A percentile compares a stretch with the other conserved stretches of the same genome.
These are phyloP conservation scores for Apamea anceps DNA, from an alignment of 2,888 invertebrate genomes.

Conservation along the genomic window DNA sequence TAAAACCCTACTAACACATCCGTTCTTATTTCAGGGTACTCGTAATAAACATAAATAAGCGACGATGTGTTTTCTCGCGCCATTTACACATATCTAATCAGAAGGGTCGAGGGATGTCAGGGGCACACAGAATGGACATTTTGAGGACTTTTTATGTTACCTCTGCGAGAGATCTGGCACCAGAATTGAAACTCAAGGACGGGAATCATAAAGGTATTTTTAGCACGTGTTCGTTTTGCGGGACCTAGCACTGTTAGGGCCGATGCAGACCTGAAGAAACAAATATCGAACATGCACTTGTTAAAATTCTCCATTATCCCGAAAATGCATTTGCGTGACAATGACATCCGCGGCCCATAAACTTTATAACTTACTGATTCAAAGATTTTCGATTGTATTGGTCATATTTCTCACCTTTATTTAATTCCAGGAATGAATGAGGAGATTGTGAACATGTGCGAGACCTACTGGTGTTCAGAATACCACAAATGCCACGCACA, in stretches of 20 bases:
- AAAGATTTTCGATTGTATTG: neutral
- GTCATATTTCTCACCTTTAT: neutral
- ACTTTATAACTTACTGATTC: neutral
- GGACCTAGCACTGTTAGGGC: neutral
- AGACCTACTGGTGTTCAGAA: constrained; percentile 96
- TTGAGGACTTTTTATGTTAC: constrained; percentile 94
- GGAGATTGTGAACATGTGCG: constrained; percentile 80
- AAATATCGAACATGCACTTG: neutral
- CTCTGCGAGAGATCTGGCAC: constrained; percentile 89
- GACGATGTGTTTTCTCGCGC: constrained; percentile 93
- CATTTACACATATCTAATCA: constrained; percentile 90
- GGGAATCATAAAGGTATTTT: constrained; percentile 72
- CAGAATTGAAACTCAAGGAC: constrained; percentile 75
- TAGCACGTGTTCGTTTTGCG: neutral
- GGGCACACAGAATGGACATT: constrained; percentile 93
- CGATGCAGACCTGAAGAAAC: neutral
- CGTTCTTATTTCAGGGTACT: constrained; percentile 89
- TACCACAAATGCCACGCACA: constrained; percentile 96
- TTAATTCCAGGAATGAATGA: constrained; percentile 35
- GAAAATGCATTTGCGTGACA: too few relatives aligned
- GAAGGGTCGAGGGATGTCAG: constrained; percentile 91
- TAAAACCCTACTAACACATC: neutral
- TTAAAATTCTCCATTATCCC: neutral
- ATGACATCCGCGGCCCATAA: too few relatives aligned
- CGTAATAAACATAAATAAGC: constrained; percentile 91